Evolutionary conservation across 1,140 invertebrate species (phyloP), one percentile per base, ranked within the genome.

Genomic region (Oncopodura yosiiana): DNA sequence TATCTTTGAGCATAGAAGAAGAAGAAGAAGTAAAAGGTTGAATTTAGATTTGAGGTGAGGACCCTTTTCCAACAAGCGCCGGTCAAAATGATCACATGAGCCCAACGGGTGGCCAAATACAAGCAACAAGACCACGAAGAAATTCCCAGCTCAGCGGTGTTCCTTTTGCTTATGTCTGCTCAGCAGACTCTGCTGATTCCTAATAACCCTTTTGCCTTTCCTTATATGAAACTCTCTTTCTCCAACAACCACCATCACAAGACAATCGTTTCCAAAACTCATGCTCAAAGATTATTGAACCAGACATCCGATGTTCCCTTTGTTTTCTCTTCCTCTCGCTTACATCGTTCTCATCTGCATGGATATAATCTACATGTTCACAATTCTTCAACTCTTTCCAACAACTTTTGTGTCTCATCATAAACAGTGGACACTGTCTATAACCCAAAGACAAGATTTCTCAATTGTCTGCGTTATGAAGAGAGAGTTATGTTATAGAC

Each of bases 141-240:
- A 53, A 57, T 56, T 53, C 54, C 51, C 43, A 53, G 53, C 58
- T 27, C 58, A 61, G 58, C 58, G 58, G 58, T 61, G 46, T 60
- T 39, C 49, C 58, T 56, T 56, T 57, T 53, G 48, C 53, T 49
- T 61, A 53, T 56, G 58, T 60, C 58, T 60, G n/a, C n/a, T n/a
- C n/a, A n/a, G n/a, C n/a, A n/a, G n/a, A n/a, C n/a, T n/a, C n/a
- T n/a, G 46, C 58, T 61, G 59, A 61, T 61, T 61, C 51, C 49
- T 61, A 61, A 61, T 61, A 54, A 57, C 54, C 53, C 57, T 60
- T 54, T 50, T 48, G 52, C 57, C 57, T 54, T 39, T 19, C 18
- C 11, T 41, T 41, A 34, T 34, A 6, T 34, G 6, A 8, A 8
- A 8, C 14, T 34, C 30, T 14, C 14, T 34, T 14, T 34, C 30